Evolutionary conservation across 2,113 vertebrate genomes (phyloP), one percentile per base, ranked within the genome.

Genomic region (Forbesichthys agassizii): DNA sequence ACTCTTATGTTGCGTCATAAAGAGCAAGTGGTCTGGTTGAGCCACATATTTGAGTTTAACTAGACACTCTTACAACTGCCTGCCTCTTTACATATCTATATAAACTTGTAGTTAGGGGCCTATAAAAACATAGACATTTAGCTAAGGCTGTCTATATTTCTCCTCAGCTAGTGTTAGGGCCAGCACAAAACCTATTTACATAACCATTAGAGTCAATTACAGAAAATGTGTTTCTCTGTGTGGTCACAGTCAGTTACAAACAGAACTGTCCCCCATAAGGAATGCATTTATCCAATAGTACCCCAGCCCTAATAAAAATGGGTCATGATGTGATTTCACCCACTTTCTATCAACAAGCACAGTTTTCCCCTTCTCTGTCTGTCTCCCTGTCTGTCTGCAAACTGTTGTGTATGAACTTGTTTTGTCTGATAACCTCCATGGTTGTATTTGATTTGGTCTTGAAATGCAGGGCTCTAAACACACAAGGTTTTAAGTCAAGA

Each of bases 181-280:
- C 75, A 68, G 61, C 65, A 12, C 64, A 11, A 8, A 53, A 62
- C n/a, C 81, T 72, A 80, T 85, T 89, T 83, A 85, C 75, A 84
- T 57, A 88, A 82, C 75, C 79, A 80, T 92, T 89, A 86, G 82
- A 67, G 80, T 89, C 86, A 87, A 72, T 87, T 83, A 85, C 64
- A 67, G 78, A 81, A 82, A 73, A 61, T 33, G 59, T 67, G 78
- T 16, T 65, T 48, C 48, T 78, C 48, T 9, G 47, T 36, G 20
- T 54, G 20, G n/a, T 27, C 67, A 20, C 56, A 12, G 64, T 78
- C 61, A 64, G 83, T 48, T 67, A 20, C 73, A 49, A 57, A 66
- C 2, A 20, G 58, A 42, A 54, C 64, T 36, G 11, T 42, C 64
- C 27, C 79, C 52, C 73, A 3, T 20, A 75, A 78, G 82, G 75